Conservation (phyloP, 2,113 vertebrate genomes). For the Rhinoderma darwinii region DNA sequence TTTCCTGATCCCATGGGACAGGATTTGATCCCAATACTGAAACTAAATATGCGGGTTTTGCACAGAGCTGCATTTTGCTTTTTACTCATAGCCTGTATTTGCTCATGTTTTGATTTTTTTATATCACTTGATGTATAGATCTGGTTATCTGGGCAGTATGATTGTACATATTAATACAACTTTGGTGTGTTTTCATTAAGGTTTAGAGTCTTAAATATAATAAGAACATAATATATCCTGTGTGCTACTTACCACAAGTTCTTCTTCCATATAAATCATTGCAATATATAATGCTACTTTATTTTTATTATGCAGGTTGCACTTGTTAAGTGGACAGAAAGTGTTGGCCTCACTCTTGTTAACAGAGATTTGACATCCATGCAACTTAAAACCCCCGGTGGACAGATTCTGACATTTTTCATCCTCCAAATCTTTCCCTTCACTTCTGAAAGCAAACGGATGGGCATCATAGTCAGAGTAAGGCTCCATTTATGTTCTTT, state of each 20-base stretch:
- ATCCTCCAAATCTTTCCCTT: constrained; percentile 87
- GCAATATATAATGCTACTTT: background rate
- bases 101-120: too few relatives aligned
- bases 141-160: too few relatives aligned
- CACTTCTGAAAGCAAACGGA: constrained; percentile 94
- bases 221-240: too few relatives aligned
- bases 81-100: too few relatives aligned
- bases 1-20: too few relatives aligned
- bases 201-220: too few relatives aligned
- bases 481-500: background rate
- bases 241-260: background rate
- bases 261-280: background rate
- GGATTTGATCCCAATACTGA: too few relatives aligned
- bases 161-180: too few relatives aligned
- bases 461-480: constrained; percentile 93
- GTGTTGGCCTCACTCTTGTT: constrained; percentile 92
- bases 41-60: too few relatives aligned
- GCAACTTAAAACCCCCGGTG: constrained; percentile 90
- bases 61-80: too few relatives aligned
- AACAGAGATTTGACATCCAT: constrained; percentile 91
- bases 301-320: constrained; percentile 78
- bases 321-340: constrained; percentile 94
- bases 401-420: constrained; percentile 89
- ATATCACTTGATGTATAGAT: too few relatives aligned
- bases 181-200: too few relatives aligned